Conservation (phyloP, 2,888 invertebrate genomes). For the Caenorhabditis panamensis region DNA sequence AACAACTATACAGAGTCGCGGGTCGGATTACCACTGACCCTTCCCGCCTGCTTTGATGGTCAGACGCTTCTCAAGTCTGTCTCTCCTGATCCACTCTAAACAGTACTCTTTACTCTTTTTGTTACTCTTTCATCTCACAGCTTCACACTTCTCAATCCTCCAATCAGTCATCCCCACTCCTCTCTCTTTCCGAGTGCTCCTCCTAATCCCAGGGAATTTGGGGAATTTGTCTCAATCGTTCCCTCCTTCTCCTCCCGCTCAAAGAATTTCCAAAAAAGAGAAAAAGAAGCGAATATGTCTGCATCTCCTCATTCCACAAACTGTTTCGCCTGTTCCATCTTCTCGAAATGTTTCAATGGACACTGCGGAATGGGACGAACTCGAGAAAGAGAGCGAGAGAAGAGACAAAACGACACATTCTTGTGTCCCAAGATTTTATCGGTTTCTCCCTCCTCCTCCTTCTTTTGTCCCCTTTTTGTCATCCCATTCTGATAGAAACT, state of each 20-base stretch:
- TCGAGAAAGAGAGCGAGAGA: not conserved
- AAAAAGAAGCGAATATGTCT: slow-evolving; percentile 5
- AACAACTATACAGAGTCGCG: slow-evolving; percentile 38
- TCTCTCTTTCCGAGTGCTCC: slow-evolving; percentile 20
- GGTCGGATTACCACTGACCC: slow-evolving; percentile 29
- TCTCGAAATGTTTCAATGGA: slow-evolving; percentile 46
- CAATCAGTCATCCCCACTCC: slow-evolving; percentile 22
- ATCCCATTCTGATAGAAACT: slow-evolving; percentile 26
- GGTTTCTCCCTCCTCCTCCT: slow-evolving; percentile 21
- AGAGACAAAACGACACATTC: slow-evolving; percentile 19
- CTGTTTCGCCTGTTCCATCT: slow-evolving; percentile 1
- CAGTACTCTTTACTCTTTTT: too few species aligned
- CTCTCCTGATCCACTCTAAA: not conserved
- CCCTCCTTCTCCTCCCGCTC: slow-evolving; percentile 3
- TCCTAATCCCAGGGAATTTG: slow-evolving; percentile 31
- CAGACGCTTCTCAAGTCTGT: not conserved
- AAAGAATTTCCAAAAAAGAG: slow-evolving; percentile 36
- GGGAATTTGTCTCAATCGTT: slow-evolving; percentile 28
- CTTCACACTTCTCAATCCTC: slow-evolving; percentile 1
- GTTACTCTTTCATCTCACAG: slow-evolving; percentile 15
- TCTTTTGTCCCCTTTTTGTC: slow-evolving; percentile 19
- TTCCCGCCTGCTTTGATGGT: slow-evolving; percentile 26
- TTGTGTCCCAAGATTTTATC: slow-evolving; percentile 36
- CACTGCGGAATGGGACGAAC: too few species aligned
- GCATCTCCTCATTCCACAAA: not conserved